Percentiles rank a stretch among this genome's conserved stretches.
phyloP scores from a whole-genome alignment of 2,113 vertebrate genomes.

The Motacilla tschutschensis region DNA sequence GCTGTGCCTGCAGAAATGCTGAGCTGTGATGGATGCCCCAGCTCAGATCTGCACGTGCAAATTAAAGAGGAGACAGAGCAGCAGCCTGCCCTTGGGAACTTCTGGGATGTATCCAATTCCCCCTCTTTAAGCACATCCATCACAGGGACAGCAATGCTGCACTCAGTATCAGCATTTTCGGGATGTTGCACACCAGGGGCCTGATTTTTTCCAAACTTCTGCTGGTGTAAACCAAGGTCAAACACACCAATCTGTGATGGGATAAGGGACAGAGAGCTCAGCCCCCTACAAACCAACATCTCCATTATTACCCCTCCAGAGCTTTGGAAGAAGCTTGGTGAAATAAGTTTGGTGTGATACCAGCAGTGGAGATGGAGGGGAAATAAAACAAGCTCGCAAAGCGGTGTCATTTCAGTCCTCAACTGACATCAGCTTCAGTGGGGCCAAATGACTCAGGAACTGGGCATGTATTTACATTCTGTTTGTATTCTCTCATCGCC shows the following conservation, averaged over 20 bases:
- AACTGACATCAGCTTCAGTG: neutral
- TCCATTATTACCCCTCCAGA: neutral
- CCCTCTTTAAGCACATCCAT: no score
- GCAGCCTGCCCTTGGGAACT: neutral
- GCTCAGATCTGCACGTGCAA: neutral
- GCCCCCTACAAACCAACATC: neutral
- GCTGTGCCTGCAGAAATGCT: neutral
- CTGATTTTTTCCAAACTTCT: neutral
- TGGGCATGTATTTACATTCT: conserved; percentile 64
- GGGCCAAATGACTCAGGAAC: conserved; percentile 33
- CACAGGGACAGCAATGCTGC: accelerated
- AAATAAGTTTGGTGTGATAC: accelerated
- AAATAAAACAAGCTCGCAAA: neutral
- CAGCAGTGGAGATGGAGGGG: neutral
- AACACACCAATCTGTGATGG: accelerated
- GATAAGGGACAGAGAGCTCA: neutral
- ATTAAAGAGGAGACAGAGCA: neutral
- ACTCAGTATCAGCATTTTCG: neutral
- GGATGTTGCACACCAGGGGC: neutral
- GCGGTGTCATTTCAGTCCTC: neutral
- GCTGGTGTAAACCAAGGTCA: neutral
- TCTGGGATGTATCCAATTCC: neutral
- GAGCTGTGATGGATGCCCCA: neutral
- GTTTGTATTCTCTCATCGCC: conserved; percentile 29
- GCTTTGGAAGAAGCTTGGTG: neutral